Evolutionary conservation across 2,113 vertebrate genomes (phyloP).

Genomic region (Megaceryle maxima): DNA sequence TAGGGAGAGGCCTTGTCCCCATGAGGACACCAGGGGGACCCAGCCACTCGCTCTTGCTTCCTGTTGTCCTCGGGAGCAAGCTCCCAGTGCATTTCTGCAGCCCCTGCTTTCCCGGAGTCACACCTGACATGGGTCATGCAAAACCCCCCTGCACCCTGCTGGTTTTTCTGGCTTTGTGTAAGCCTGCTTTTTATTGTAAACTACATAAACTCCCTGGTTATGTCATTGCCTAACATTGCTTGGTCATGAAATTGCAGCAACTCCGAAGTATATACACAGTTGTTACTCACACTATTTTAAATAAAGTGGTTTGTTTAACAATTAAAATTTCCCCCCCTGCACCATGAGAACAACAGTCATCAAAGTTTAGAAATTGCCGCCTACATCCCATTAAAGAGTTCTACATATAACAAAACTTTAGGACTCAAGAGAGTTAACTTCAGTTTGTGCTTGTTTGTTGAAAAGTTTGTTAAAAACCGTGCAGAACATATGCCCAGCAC

Average conservation of each 20-base stretch:
- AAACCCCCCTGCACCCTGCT: neutral
- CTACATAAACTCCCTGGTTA: neutral
- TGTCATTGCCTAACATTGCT: neutral
- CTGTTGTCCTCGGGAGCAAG: no score
- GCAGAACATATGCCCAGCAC: neutral
- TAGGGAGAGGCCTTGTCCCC: rapidly evolving
- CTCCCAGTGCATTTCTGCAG: neutral
- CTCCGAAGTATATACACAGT: neutral
- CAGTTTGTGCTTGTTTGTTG: neutral
- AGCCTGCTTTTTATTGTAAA: neutral
- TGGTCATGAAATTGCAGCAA: neutral
- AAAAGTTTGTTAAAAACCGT: neutral
- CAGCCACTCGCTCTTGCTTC: neutral
- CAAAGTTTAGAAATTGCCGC: neutral
- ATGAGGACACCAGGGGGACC: neutral
- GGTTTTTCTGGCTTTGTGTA: no score
- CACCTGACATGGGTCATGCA: no score
- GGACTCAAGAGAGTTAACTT: neutral
- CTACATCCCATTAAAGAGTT: neutral
- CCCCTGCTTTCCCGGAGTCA: neutral
- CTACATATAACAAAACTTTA: neutral
- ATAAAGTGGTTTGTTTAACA: neutral
- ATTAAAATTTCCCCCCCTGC: neutral
- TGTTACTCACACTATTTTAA: neutral
- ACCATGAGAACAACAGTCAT: neutral